Conservation (phyloP, 2,797 vertebrate species). For the Gouania willdenowi region DNA sequence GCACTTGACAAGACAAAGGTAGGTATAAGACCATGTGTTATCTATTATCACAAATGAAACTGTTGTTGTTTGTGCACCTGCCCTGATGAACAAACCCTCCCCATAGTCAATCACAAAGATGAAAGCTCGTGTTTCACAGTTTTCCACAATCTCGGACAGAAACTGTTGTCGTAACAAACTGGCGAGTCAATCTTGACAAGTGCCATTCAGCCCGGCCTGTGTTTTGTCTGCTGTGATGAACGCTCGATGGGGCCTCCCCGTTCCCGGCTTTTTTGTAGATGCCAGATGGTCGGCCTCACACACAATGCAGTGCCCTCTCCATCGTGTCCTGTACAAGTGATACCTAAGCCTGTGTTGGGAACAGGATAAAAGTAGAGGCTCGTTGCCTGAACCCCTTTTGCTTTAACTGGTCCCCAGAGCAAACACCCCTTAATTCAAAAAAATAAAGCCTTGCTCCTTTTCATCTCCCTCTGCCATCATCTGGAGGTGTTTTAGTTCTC, state of each 20-base stretch:
- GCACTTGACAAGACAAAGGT: too few species aligned
- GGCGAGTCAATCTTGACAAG: conserved; percentile 16
- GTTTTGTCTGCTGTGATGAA: conserved; percentile 25
- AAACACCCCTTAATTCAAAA: conserved; percentile 17
- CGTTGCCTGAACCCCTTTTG: conserved; percentile 7
- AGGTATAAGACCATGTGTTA: too few species aligned
- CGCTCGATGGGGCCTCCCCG: conserved; percentile 30
- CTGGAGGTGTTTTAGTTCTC: conserved; percentile 23
- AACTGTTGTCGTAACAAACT: conserved; percentile 10
- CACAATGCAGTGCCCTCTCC: conserved; percentile 44
- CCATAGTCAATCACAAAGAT: background rate
- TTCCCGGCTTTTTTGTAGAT: conserved; percentile 37
- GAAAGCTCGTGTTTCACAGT: background rate
- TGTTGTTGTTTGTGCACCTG: too few species aligned
- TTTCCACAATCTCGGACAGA: conserved; percentile 3
- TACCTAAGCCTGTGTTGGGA: conserved; percentile 31
- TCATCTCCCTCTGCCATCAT: conserved; percentile 20
- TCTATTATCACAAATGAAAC: too few species aligned
- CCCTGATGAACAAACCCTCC: background rate
- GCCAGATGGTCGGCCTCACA: conserved; percentile 57
- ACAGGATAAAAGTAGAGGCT: conserved; percentile 33
- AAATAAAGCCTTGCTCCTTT: conserved; percentile 5
- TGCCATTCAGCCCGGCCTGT: conserved; percentile 1
- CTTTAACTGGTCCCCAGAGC: conserved; percentile 44
- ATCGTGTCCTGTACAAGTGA: conserved; percentile 32